Conservation (phyloP, 2,797 vertebrate species). For the Catharus ustulatus region DNA sequence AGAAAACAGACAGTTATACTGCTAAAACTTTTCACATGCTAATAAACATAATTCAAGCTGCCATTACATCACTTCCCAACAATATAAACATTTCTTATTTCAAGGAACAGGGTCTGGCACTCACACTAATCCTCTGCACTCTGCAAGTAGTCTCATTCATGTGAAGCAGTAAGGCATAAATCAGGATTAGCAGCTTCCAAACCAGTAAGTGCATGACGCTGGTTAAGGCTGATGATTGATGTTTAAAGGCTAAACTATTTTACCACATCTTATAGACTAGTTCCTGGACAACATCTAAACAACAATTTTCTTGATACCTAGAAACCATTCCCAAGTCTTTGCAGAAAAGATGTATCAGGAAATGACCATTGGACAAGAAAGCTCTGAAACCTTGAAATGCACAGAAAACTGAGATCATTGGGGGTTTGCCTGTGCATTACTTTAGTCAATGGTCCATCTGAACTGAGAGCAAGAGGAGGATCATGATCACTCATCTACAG, state of each 20-base stretch:
- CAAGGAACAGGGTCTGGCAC: background rate
- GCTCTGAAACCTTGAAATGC: background rate
- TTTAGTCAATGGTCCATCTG: background rate
- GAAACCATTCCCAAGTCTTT: background rate
- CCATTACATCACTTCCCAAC: constrained; percentile 49
- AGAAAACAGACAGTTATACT: constrained; percentile 41
- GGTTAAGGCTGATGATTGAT: background rate
- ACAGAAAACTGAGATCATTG: background rate
- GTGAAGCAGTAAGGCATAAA: background rate
- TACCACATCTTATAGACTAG: background rate
- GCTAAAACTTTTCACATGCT: constrained; percentile 32
- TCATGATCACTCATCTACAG: background rate
- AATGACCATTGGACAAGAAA: background rate
- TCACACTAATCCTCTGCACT: background rate
- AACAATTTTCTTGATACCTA: background rate
- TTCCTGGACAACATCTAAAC: background rate
- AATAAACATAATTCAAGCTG: constrained; percentile 41
- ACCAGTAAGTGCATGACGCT: background rate
- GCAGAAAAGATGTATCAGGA: background rate
- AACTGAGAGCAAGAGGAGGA: background rate
- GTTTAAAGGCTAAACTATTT: background rate
- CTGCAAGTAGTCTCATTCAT: background rate
- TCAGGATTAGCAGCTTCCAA: background rate
- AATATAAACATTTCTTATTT: constrained; percentile 53
- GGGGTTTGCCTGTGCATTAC: background rate